Base-by-base conservation (phyloP, 1,140 invertebrate genomes). In the Argopecten irradians region DNA sequence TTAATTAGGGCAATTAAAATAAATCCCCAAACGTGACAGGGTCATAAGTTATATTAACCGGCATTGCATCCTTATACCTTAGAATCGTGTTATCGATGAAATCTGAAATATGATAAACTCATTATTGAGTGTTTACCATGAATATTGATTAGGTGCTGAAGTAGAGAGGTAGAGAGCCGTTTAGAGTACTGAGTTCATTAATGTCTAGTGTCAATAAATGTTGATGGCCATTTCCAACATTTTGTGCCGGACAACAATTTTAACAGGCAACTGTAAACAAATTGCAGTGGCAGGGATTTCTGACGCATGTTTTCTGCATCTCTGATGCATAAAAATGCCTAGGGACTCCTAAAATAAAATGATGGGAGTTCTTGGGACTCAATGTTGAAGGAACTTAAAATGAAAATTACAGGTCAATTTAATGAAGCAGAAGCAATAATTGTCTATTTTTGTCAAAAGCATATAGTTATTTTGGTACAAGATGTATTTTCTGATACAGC, bases 121-220 rank as follows among this genome's bases (percentile, higher is more conserved):
- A 16, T 71, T 71, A 71, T 71, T n/a, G 22, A 71, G 55, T 71
- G 55, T 71, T 71, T 71, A 16, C 55, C 1, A n/a, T 28, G 55
- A 71, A 71, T 71, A 71, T 71, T 71, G 55, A 71, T 71, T 71
- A 71, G 55, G n/a, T 71, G n/a, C 55, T 71, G n/a, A 71, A 28
- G 43, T 46, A 19, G 55, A 71, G n/a, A 71, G 55, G 55, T 71
- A 71, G 22, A 71, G 55, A 28, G 16, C 55, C 5, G 5, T 39
- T 22, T 28, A 3, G 5, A 28, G 55, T 71, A 71, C 22, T n/a
- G 19, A 19, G 43, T 46, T 19, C 2, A 46, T 5, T 28, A 28
- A 71, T n/a, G 22, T 16, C 55, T 28, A n/a, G 1, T 71, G 55
- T 71, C 55, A 22, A 11, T n/a, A 71, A 71, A 8, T 16, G 1